These are phyloP conservation scores for Aplochiton taeniatus DNA, from an alignment of 2,797 vertebrate genomes.

Conservation along the genomic window DNA sequence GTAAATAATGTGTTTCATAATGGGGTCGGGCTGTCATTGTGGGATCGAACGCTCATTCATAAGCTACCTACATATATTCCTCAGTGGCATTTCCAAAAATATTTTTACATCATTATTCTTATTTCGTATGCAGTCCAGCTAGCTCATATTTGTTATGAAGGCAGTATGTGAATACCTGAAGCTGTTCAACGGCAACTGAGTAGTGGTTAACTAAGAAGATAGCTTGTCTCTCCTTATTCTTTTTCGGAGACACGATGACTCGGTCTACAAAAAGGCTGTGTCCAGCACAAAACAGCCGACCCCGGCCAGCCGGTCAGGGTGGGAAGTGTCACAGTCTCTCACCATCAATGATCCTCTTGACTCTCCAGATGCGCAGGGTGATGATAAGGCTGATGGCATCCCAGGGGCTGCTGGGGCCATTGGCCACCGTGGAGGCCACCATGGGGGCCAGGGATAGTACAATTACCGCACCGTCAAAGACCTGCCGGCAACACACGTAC, in stretches of 20 bases:
- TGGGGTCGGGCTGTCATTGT: slow-evolving; percentile 34
- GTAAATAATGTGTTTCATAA: slow-evolving; percentile 66
- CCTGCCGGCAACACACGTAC: slow-evolving; percentile 64
- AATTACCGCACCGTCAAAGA: slow-evolving; percentile 91
- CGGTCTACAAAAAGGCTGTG: too few relatives aligned
- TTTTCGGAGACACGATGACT: too few relatives aligned
- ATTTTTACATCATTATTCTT: too few relatives aligned
- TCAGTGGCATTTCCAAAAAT: too few relatives aligned
- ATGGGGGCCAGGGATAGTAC: slow-evolving; percentile 94
- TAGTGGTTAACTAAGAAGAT: neutral
- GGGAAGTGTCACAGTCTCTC: slow-evolving; percentile 54
- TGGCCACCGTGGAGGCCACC: slow-evolving; percentile 97
- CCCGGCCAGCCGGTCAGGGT: neutral
- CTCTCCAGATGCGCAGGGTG: slow-evolving; percentile 94
- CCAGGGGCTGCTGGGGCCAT: slow-evolving; percentile 97
- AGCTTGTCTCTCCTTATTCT: neutral
- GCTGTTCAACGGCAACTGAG: neutral
- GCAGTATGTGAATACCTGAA: neutral
- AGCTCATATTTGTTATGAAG: too few relatives aligned
- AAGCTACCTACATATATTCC: too few relatives aligned
- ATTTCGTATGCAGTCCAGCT: too few relatives aligned
- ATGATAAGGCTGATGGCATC: slow-evolving; percentile 99
- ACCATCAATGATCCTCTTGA: slow-evolving; percentile 98
- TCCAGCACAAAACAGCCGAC: too few relatives aligned
- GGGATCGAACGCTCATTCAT: slow-evolving; percentile 1